Conservation (phyloP, 2,113 vertebrate species). For the Chloroceryle aenea region DNA sequence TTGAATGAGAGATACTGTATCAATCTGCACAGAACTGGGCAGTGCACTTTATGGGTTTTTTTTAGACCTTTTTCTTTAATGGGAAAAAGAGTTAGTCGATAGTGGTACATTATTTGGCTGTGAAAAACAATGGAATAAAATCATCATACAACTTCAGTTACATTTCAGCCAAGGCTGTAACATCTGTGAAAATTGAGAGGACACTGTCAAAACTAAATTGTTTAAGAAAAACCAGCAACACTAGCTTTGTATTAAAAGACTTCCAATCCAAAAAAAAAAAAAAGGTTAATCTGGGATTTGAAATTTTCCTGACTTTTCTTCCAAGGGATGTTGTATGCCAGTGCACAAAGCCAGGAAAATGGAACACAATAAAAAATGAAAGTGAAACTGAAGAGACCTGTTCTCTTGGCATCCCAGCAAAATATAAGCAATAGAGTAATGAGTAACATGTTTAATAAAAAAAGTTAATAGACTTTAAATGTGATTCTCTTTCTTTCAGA, state of each 20-base stretch:
- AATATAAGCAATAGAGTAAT: not conserved
- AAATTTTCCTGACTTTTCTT: not conserved
- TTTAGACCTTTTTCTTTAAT: not conserved
- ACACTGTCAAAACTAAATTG: not conserved
- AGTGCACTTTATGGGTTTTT: not conserved
- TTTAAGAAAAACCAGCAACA: not conserved
- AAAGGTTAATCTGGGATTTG: not conserved
- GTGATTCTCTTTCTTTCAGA: not conserved
- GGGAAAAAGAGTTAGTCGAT: not conserved
- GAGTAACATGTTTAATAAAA: not conserved
- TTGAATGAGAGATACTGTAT: not conserved
- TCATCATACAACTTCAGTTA: not conserved
- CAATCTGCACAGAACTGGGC: not conserved
- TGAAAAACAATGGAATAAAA: not conserved
- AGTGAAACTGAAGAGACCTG: slow-evolving; percentile 1
- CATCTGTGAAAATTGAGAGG: not conserved
- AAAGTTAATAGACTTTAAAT: too few relatives aligned
- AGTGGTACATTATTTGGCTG: not conserved
- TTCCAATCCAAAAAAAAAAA: not conserved
- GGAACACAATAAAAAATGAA: not conserved
- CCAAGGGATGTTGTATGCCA: not conserved
- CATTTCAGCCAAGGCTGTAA: not conserved
- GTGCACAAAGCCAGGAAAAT: not conserved
- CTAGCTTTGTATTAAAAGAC: not conserved
- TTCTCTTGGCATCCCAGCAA: not conserved